Percentiles rank a stretch among this genome's conserved stretches.
Evolutionary conservation across 2,113 vertebrate species (phyloP).

Genomic region (Elephantulus edwardii): DNA sequence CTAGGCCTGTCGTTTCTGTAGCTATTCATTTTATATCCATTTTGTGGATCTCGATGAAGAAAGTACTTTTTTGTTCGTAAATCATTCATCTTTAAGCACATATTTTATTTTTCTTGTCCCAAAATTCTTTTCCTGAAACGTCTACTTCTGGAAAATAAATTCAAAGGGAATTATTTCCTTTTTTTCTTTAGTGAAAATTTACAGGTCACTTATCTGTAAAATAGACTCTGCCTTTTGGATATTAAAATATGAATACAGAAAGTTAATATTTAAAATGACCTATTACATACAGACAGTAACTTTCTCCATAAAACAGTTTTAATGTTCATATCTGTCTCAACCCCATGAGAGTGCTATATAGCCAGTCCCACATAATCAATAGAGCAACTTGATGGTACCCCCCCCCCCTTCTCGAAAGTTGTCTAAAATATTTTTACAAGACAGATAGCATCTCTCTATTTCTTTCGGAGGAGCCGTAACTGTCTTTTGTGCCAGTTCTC

Average conservation of each 20-base stretch:
- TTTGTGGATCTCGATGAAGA: not conserved
- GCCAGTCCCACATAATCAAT: conserved; percentile 42
- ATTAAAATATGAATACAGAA: conserved; percentile 64
- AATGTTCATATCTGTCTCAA: conserved; percentile 45
- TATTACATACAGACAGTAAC: conserved; percentile 47
- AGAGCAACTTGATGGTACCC: not conserved
- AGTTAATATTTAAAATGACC: conserved; percentile 69
- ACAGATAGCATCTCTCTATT: conserved; percentile 39
- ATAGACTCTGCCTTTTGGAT: conserved; percentile 51
- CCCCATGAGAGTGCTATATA: not conserved
- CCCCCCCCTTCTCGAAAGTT: conserved; percentile 36
- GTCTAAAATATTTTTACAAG: conserved; percentile 59
- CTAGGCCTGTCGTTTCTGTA: not conserved
- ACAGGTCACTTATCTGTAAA: conserved; percentile 65
- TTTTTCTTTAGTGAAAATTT: conserved; percentile 59
- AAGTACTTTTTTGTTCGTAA: not conserved
- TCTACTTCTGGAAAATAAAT: conserved; percentile 52
- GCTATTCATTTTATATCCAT: not conserved
- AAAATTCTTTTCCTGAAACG: conserved; percentile 26
- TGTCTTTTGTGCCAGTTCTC: conserved; percentile 35
- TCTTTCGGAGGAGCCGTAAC: conserved; percentile 35
- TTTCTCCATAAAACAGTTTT: conserved; percentile 58
- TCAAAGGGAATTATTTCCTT: conserved; percentile 17
- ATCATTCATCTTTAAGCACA: conserved; percentile 41
- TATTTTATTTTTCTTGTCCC: not conserved